Evolutionary conservation across 2,888 invertebrate genomes (phyloP).

Genomic region (Eurois occulta): DNA sequence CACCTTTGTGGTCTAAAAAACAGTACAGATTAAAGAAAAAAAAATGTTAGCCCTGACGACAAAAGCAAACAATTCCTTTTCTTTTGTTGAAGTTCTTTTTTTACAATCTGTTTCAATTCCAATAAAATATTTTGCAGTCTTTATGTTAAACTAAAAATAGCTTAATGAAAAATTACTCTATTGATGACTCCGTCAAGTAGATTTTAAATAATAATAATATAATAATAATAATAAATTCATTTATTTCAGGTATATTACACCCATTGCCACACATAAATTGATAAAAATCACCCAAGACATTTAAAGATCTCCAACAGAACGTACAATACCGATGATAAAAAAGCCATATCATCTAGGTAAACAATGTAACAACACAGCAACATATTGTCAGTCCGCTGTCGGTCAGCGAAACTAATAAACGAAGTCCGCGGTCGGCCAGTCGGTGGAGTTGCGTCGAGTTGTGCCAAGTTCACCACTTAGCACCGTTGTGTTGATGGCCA

Average conservation of each 20-base stretch:
- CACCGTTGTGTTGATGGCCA: conserved; percentile 37
- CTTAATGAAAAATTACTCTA: neutral
- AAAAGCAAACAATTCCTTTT: neutral
- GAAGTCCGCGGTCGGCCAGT: conserved; percentile 57
- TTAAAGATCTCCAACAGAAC: neutral
- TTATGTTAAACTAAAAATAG: neutral
- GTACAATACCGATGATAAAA: neutral
- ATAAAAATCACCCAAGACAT: no score
- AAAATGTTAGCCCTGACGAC: neutral
- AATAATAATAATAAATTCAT: no score
- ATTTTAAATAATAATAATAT: no score
- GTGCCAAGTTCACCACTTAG: conserved; percentile 60
- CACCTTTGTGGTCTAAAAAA: neutral
- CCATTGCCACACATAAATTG: no score
- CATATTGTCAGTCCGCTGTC: conserved; percentile 52
- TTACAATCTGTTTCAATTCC: neutral
- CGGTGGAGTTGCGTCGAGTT: conserved; percentile 39
- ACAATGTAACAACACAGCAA: conserved; percentile 31
- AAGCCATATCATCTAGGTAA: neutral
- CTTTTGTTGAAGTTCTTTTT: neutral
- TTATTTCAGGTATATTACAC: no score
- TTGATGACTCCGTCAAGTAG: neutral
- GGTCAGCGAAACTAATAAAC: conserved; percentile 63
- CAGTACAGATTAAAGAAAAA: neutral
- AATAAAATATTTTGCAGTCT: neutral